Evolutionary conservation across 1,140 invertebrate species (phyloP), one percentile per base, ranked within the genome.

Genomic region (Homarus americanus): DNA sequence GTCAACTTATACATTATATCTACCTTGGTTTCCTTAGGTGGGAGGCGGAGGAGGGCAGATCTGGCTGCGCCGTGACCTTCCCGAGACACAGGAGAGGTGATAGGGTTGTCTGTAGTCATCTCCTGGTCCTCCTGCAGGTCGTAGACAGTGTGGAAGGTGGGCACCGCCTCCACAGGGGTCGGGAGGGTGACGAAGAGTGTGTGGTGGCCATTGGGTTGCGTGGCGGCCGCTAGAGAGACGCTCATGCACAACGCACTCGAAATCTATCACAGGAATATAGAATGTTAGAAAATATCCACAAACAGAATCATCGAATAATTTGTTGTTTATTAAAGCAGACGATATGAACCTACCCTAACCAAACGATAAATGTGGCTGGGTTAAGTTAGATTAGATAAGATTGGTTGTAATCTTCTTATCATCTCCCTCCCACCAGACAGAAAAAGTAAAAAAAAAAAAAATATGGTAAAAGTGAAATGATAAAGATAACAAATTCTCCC

Each of bases 171-270:
- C 5, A 9, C 3, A 2, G 12, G 3, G n/a, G 63, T 69, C n/a
- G 63, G 63, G 1, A 69, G 63, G 10, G 63, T 69, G n/a, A 69
- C 63, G n/a, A 69, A 69, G 63, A 69, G 63, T 69, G 63, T 69
- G 63, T 69, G 63, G n/a, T 69, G 28, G 28, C 12, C n/a, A 28
- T 24, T 32, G 63, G n/a, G 10, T 1, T 7, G 63, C n/a, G n/a
- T 4, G 28, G 63, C n/a, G 63, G 0, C n/a, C 7, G n/a, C 63
- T 15, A 49, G 44, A 1, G n/a, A 12, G 4, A 24, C 24, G 24
- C 58, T 20, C 24, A 63, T 12, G n/a, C 63, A 69, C 63, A 69
- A 69, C 63, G n/a, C n/a, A 32, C 63, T 63, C 58, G 24, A 4
- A 20, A 20, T 20, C 58, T 63, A 2, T 49, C 12, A 3, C 0